Evolutionary conservation across 2,797 vertebrate genomes (phyloP), one percentile per base, ranked within the genome.

Genomic region (Synanceia verrucosa): DNA sequence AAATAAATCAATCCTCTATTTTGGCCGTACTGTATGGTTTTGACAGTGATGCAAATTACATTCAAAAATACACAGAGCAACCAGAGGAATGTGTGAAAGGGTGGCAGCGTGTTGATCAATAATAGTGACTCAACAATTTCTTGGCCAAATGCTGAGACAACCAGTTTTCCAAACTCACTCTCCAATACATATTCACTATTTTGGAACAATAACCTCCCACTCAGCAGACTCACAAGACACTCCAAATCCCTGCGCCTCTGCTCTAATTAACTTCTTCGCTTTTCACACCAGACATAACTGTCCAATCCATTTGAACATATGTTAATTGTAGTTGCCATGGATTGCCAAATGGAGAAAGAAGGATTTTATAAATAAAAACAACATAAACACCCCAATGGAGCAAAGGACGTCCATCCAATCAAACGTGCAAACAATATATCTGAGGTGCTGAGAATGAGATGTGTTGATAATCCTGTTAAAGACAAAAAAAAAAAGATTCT

Each of bases 41-140:
- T 24, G n/a, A 39, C 34, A n/a, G 24, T 29, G 43, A 34, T 29
- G 11, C 11, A 46, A 11, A 19, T 34, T 58, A 33, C 33, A 51
- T 44, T 62, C 19, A 51, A 24, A 75, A 14, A 46, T 34, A 51
- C 58, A 47, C 18, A 50, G 13, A 44, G 26, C 46, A 31, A 65
- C 26, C 50, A 60, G 29, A 44, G 16, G 36, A 13, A 68, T 53
- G 34, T 67, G 52, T n/a, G 13, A n/a, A 21, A 44, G 46, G 55
- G 11, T 4, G n/a, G 56, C 4, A 4, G 51, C 33, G 31, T 47
- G 28, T 33, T 56, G 37, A 82, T 84, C 76, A 57, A 70, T 76
- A 70, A 8, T 3, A 26, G n/a, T 61, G 67, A 81, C 69, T 83
- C 65, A 65, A 63, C 71, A 47, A 36, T 73, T 79, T 79, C 46